Evolutionary conservation across 35 echinoderm and acorn worm genomes (phyloP), one percentile per base, ranked within the genome.

Genomic region (Anneissia japonica): DNA sequence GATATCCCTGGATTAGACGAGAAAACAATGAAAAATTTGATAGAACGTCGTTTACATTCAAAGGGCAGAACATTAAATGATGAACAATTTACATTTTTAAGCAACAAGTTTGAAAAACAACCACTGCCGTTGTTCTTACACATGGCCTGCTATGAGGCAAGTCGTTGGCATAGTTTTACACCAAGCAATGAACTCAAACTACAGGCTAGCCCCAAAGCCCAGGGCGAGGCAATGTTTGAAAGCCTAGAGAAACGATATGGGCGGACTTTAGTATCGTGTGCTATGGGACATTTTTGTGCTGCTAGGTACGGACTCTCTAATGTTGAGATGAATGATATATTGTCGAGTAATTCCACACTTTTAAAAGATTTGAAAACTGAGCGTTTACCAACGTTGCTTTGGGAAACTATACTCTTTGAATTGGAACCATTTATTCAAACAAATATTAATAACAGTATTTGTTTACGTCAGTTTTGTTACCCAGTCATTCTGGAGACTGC

Each of bases 261-360:
- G 40, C 83, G 85, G 29, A 43, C 73, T 37, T 89, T 91, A 0
- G 90, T 93, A 35, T 43, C 78, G 11, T 77, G 83, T 37, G 81
- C 89, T 31, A 30, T 97, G 21, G 82, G 80, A 9, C 91, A 97
- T 38, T 16, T 97, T 46, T 88, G 81, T 10, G 46, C 89, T 17
- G 89, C 88, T n/a, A 74, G 91, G 79, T 83, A 97, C 36, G 91
- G 95, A 23, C 81, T 97, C 72, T 91, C 91, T 17, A 91, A 97
- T 77, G 86, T 88, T 4, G 95, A 97, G 79, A 97, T 97, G 85
- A 91, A 88, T 41, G 95, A 97, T 85, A 72, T 97, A 55, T 56
- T 97, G 39, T 97, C 95, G 7, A 93, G 88, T 35, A 91, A 97
- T 84, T 91, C 93, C 76, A 86, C 55, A 73, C 91, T 97, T 64